phyloP scores from a whole-genome alignment of 2,888 invertebrate species.

The Laothoe populi region DNA sequence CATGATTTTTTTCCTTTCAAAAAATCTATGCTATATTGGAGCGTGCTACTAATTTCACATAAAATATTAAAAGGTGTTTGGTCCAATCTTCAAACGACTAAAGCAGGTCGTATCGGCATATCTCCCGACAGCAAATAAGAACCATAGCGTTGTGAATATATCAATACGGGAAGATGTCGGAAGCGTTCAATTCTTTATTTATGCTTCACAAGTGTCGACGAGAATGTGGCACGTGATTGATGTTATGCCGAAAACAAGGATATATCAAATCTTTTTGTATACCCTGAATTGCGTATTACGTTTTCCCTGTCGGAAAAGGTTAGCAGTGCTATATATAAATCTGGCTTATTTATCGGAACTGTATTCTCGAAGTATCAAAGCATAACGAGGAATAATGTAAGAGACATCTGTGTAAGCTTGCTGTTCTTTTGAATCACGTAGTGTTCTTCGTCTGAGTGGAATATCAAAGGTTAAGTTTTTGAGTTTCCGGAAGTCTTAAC shows the following conservation, averaged over 20 bases:
- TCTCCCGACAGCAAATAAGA: conserved; percentile 44
- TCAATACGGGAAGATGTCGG: conserved; percentile 65
- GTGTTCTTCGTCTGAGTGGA: neutral
- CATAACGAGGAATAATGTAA: neutral
- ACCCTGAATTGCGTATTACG: conserved; percentile 50
- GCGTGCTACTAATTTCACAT: neutral
- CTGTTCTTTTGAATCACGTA: neutral
- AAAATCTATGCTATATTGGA: neutral
- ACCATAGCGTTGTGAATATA: conserved; percentile 66
- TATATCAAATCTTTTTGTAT: conserved; percentile 67
- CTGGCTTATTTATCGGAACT: conserved; percentile 27
- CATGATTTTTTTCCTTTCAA: too few species aligned
- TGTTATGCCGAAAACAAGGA: conserved; percentile 64
- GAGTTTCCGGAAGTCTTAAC: too few species aligned
- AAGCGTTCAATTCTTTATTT: conserved; percentile 70
- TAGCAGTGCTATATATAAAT: conserved; percentile 19
- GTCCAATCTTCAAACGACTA: conserved; percentile 2
- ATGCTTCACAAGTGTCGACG: conserved; percentile 65
- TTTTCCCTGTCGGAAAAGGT: conserved; percentile 42
- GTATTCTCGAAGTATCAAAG: conserved; percentile 20
- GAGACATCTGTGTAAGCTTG: neutral
- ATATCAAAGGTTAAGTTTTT: too few species aligned
- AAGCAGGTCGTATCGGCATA: conserved; percentile 4
- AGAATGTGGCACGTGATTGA: conserved; percentile 70
- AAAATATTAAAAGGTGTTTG: conserved; percentile 15